Evolutionary conservation across 2,113 vertebrate species (phyloP).

Genomic region (Mus spicilegus): DNA sequence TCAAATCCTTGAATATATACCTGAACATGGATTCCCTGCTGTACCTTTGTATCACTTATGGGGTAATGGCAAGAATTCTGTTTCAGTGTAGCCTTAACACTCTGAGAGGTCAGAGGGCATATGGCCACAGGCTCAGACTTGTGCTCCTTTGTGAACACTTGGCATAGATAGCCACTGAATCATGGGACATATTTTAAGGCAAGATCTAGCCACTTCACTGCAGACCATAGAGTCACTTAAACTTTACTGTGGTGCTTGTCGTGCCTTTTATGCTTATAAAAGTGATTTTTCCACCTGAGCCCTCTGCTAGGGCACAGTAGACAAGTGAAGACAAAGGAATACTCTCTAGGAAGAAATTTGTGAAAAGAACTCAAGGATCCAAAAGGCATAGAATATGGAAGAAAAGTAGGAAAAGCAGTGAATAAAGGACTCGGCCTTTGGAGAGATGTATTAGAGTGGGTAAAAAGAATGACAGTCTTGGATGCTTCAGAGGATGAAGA

Average conservation of each 20-base stretch:
- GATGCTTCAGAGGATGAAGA: neutral
- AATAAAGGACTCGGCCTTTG: neutral
- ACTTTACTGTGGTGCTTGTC: neutral
- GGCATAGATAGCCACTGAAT: neutral
- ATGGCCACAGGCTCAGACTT: neutral
- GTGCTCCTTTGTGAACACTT: neutral
- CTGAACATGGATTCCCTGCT: neutral
- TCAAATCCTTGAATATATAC: neutral
- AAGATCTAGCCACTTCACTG: neutral
- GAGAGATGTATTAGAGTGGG: neutral
- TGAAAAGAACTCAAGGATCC: neutral
- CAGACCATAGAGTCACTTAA: neutral
- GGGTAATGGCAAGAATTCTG: neutral
- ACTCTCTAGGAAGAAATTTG: neutral
- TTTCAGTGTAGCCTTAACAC: neutral
- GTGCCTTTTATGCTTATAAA: slow-evolving; percentile 10
- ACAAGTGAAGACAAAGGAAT: neutral
- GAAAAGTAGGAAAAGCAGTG: neutral
- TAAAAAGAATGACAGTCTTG: neutral
- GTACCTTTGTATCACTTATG: neutral
- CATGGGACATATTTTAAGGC: neutral
- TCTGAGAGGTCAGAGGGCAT: neutral
- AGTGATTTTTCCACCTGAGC: neutral
- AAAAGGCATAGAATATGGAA: neutral
- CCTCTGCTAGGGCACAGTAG: neutral